Evolutionary conservation across 2,888 invertebrate genomes (phyloP).

Genomic region (Orthosia incerta): DNA sequence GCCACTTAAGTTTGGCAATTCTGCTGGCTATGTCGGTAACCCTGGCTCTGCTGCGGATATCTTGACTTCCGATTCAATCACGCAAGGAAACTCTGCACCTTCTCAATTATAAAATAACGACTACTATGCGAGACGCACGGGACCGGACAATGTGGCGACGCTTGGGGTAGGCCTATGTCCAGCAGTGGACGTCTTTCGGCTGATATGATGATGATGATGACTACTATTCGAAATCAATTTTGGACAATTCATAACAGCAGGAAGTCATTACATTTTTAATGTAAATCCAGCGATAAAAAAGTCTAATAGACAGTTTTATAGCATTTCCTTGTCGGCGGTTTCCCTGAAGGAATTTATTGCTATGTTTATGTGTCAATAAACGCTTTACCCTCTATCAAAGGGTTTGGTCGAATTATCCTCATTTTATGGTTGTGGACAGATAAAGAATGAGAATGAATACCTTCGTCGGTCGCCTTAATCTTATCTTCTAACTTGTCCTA

Average conservation of each 20-base stretch:
- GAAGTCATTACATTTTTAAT: slow-evolving; percentile 26
- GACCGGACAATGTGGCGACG: too few relatives aligned
- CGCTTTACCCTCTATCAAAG: slow-evolving; percentile 22
- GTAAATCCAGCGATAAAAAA: slow-evolving; percentile 39
- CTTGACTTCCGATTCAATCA: too few relatives aligned
- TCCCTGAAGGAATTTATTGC: slow-evolving; percentile 23
- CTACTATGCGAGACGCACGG: not conserved
- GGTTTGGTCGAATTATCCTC: slow-evolving; percentile 37
- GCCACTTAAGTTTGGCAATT: too few relatives aligned
- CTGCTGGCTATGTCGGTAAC: too few relatives aligned
- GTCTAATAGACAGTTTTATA: slow-evolving; percentile 36
- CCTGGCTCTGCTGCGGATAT: too few relatives aligned
- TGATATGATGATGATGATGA: too few relatives aligned
- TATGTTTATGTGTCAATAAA: slow-evolving; percentile 54
- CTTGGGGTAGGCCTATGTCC: too few relatives aligned
- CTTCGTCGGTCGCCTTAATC: not conserved
- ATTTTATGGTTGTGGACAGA: slow-evolving; percentile 32
- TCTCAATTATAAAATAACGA: not conserved
- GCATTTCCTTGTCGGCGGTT: slow-evolving; percentile 18
- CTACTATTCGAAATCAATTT: not conserved
- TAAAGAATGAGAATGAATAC: slow-evolving; percentile 25
- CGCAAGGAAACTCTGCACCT: too few relatives aligned
- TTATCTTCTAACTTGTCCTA: not conserved
- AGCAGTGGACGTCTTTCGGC: too few relatives aligned
- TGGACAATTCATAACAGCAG: not conserved